These are phyloP conservation scores for Catharus ustulatus DNA, from an alignment of 2,797 vertebrate genomes.

Conservation along the genomic window DNA sequence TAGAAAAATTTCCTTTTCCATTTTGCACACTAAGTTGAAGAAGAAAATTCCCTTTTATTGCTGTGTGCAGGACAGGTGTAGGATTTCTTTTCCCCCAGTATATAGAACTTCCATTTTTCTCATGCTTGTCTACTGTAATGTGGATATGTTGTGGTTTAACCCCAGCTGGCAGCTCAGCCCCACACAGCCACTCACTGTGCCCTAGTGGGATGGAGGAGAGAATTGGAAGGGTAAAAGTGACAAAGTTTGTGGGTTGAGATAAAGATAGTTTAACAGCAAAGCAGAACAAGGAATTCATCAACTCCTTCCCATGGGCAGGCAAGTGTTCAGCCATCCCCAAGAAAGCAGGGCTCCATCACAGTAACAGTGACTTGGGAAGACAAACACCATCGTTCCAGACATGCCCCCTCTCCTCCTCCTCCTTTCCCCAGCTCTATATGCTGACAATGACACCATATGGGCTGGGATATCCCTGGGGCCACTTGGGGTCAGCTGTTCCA, in stretches of 20 bases:
- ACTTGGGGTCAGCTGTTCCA: background rate
- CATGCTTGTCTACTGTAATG: background rate
- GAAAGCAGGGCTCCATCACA: background rate
- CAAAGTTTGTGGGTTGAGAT: background rate
- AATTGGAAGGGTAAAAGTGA: background rate
- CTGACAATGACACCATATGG: background rate
- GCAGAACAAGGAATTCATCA: background rate
- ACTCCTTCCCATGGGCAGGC: background rate
- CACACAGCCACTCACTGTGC: background rate
- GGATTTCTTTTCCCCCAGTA: background rate
- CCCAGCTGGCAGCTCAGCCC: background rate
- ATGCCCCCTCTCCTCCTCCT: background rate
- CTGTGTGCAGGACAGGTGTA: background rate
- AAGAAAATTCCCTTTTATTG: background rate
- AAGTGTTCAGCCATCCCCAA: background rate
- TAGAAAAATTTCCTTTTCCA: background rate
- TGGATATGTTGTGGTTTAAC: background rate
- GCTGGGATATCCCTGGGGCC: background rate
- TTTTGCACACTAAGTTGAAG: background rate
- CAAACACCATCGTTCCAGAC: fast-evolving
- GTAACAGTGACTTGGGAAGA: background rate
- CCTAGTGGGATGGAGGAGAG: background rate
- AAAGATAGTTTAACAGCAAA: background rate
- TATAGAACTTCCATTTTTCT: background rate
- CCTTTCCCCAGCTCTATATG: background rate